Base-by-base conservation (phyloP, 2,888 invertebrate species). In the Neoaliturus tenellus region DNA sequence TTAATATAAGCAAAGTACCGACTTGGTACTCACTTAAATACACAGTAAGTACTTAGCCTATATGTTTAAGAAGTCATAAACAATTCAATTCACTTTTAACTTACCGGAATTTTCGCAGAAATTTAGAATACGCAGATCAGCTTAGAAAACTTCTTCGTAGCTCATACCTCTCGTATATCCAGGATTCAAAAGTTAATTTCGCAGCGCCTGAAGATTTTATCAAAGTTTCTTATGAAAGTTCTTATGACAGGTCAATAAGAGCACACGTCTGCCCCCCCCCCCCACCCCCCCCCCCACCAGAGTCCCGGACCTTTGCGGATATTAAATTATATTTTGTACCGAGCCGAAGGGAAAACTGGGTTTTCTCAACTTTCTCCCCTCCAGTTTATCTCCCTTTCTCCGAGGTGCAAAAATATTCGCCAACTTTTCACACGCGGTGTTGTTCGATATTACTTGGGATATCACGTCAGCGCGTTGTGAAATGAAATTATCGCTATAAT, bases 141-240 rank as follows among this genome's bases (percentile, higher is more conserved):
- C n/a, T n/a, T n/a, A n/a, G n/a, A 14, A 44, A 44, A 44, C 44
- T 44, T 6, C 17, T 44, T 17, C n/a, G n/a, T n/a, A n/a, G 39
- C 44, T 44, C 17, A 44, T 44, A 12, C 20, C 8, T 23, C 55
- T 12, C 20, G 55, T 23, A 55, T 14, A 55, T 55, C 55, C 3
- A 55, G 73, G 28, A 44, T 75, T 75, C 51, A 82, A 82, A 82
- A 82, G 55, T 82, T 82, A 82, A 82, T 82, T 82, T 82, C 67
- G 58, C 44, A 73, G 82, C 48, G 48, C 55, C 35, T 44, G 44
- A 51, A 71, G 82, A 73, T 55, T 58, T 82, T 71, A 73, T 71
- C 82, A 71, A 82, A 82, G 73, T 82, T 82, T 82, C 73, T 82
- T 73, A 73, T 73, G 58, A 82, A 82, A 73, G 73, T 82, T 73